These are phyloP conservation scores for Drosophila miranda DNA, from an alignment of 1,140 invertebrate species.

Conservation along the genomic window DNA sequence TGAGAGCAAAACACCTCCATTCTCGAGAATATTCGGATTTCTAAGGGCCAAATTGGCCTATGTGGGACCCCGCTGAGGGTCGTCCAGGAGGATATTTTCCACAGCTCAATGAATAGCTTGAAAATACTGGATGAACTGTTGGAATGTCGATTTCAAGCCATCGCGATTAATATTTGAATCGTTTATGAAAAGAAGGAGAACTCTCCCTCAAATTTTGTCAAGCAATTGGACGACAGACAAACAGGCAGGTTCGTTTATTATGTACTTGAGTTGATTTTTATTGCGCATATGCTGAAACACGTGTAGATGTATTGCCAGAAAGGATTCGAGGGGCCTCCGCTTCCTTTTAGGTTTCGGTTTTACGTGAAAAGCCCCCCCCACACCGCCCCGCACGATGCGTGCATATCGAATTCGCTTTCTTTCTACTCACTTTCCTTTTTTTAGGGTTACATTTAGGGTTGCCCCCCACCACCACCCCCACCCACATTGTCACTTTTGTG, in stretches of 20 bases:
- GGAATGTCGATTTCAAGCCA: no score
- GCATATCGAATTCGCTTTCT: conserved; percentile 40
- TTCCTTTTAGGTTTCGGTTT: conserved; percentile 11
- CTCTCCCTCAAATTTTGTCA: no score
- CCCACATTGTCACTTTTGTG: conserved; percentile 69
- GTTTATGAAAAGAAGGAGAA: no score
- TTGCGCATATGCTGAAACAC: conserved; percentile 11
- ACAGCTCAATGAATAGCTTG: no score
- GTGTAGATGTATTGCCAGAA: not conserved
- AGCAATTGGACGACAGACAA: not conserved
- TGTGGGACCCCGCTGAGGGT: no score
- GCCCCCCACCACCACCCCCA: not conserved
- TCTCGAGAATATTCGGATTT: no score
- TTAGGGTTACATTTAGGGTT: conserved; percentile 23
- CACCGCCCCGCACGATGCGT: conserved; percentile 18
- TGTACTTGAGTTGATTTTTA: conserved; percentile 24
- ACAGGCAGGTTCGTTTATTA: conserved; percentile 7
- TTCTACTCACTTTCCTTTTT: not conserved
- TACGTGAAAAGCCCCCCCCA: no score
- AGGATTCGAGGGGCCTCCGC: conserved; percentile 10
- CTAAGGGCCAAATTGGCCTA: no score
- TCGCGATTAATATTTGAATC: no score
- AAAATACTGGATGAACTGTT: no score
- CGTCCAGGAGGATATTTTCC: no score
- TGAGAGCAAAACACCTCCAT: no score